A percentile compares a stretch with the other conserved stretches of the same genome.
Evolutionary conservation across 2,888 invertebrate species (phyloP).

Genomic region (Philereme transversata): DNA sequence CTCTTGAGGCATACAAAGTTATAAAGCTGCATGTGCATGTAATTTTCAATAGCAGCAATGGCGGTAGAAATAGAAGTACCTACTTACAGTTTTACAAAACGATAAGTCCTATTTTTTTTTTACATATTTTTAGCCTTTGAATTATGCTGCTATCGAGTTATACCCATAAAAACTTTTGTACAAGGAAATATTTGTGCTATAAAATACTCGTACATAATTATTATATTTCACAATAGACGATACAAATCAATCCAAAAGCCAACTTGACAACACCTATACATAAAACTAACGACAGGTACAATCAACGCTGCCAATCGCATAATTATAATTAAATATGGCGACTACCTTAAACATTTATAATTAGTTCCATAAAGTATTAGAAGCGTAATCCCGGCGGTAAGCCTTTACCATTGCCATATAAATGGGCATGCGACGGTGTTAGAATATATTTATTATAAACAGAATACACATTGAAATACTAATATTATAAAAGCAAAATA

Average conservation of each 20-base stretch:
- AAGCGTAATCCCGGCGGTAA: conserved; percentile 33
- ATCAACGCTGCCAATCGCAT: conserved; percentile 17
- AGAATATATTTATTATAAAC: conserved; percentile 23
- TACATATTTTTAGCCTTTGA: too few species aligned
- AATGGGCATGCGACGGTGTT: conserved; percentile 31
- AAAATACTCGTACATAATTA: too few species aligned
- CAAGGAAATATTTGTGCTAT: too few species aligned
- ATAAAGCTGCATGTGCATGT: too few species aligned
- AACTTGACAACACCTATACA: neutral
- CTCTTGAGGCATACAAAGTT: too few species aligned
- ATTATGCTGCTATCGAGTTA: too few species aligned
- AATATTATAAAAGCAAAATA: too few species aligned
- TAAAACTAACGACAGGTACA: neutral
- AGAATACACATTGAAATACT: neutral
- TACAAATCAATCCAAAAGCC: neutral
- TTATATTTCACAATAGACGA: neutral
- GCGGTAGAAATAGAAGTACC: too few species aligned
- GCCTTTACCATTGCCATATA: conserved; percentile 19
- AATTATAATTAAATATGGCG: conserved; percentile 25
- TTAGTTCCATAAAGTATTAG: conserved; percentile 44
- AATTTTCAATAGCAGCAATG: too few species aligned
- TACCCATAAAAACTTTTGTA: too few species aligned
- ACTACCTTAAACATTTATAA: conserved; percentile 39
- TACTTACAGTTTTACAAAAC: too few species aligned
- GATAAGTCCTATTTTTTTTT: too few species aligned